Evolutionary conservation across 2,888 invertebrate species (phyloP).

Genomic region (Deroplatys truncata): DNA sequence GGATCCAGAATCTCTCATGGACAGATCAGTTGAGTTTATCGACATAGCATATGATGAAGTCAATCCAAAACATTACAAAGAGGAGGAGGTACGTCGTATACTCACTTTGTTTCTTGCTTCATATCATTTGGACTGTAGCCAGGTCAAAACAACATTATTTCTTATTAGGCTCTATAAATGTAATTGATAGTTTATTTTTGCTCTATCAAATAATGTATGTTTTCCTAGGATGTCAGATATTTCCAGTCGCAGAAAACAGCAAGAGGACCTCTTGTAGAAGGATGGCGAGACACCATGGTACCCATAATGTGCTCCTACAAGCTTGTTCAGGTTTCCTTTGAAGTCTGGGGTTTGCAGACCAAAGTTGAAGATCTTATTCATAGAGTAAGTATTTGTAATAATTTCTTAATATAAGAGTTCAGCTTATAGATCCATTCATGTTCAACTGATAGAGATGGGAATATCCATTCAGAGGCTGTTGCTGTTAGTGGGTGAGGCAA

Average conservation of each 20-base stretch:
- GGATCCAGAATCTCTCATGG: slow-evolving; percentile 65
- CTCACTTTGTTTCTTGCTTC: not conserved
- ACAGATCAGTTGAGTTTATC: slow-evolving; percentile 70
- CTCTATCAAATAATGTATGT: not conserved
- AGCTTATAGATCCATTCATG: no score
- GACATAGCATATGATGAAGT: slow-evolving; percentile 88
- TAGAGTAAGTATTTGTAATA: slow-evolving; percentile 51
- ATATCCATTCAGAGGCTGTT: no score
- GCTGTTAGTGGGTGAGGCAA: no score
- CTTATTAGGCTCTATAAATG: no score
- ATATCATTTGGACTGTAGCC: not conserved
- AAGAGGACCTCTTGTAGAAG: slow-evolving; percentile 78
- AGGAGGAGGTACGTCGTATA: slow-evolving; percentile 58
- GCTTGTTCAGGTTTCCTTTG: slow-evolving; percentile 78
- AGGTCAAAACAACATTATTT: no score
- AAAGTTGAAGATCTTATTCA: slow-evolving; percentile 86
- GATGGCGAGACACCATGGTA: slow-evolving; percentile 68
- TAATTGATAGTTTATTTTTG: no score
- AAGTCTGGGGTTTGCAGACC: slow-evolving; percentile 90
- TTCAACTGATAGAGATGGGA: no score
- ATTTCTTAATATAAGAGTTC: no score
- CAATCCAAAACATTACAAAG: slow-evolving; percentile 82
- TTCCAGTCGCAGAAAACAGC: slow-evolving; percentile 79
- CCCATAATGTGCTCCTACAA: slow-evolving; percentile 96
- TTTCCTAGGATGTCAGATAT: slow-evolving; percentile 65